A percentile compares a stretch with the other conserved stretches of the same genome.
phyloP scores from a whole-genome alignment of 2,113 vertebrate genomes.

The Erpornis zantholeuca region DNA sequence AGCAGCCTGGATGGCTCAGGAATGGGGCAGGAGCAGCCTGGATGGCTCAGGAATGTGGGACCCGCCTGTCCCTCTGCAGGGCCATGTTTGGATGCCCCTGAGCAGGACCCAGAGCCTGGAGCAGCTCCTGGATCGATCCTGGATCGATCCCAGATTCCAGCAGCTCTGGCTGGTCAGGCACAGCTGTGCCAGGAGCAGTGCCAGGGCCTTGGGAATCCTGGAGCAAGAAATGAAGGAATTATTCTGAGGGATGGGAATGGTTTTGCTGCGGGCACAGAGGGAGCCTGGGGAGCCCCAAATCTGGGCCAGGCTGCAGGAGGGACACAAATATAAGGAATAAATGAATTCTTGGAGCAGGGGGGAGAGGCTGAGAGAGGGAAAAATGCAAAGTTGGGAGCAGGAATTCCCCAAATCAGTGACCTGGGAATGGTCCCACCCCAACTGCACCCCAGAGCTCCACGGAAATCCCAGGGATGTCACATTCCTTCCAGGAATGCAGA shows the following conservation, averaged over 20 bases:
- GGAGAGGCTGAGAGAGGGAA: not conserved
- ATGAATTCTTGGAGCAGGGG: not conserved
- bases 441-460: not conserved
- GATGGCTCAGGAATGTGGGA: not conserved
- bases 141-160: not conserved
- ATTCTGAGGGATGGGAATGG: too few relatives aligned
- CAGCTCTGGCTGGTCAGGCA: not conserved
- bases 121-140: not conserved
- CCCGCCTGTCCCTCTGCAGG: not conserved
- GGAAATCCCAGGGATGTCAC: not conserved
- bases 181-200: not conserved
- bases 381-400: fast-evolving
- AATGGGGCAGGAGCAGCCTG: not conserved
- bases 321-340: not conserved
- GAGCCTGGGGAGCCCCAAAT: not conserved
- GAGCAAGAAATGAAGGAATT: not conserved
- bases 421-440: not conserved
- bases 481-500: not conserved
- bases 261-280: not conserved
- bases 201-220: fast-evolving
- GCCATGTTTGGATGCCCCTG: not conserved
- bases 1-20: not conserved
- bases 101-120: not conserved
- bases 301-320: not conserved
- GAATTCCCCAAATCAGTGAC: not conserved